Base-by-base conservation (phyloP, 2,888 invertebrate species). In the Syritta pipiens region DNA sequence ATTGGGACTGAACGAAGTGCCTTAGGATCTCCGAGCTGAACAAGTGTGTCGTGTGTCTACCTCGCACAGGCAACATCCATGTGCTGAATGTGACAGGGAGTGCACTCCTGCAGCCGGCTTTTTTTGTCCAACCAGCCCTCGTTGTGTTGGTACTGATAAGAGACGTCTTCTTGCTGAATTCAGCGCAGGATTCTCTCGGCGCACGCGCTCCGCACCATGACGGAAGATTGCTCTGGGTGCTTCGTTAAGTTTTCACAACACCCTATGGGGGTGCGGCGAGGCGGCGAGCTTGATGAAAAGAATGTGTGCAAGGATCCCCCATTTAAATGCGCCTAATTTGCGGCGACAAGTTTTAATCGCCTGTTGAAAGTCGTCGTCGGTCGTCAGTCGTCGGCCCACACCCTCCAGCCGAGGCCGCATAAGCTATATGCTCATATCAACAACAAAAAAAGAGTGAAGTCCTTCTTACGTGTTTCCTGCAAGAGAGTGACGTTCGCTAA, bases 261-360 rank as follows among this genome's bases (percentile, higher is more conserved):
- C 20, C 22, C 14, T 63, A 40, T 49, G 5, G 14, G 14, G 3
- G 37, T 17, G 2, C 37, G 0, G 12, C 20, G 12, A 28, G 35
- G 44, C 26, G 5, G 40, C 37, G 12, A 28, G n/a, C 4, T 9
- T 28, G 17, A 59, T 24, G 35, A 65, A 71, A 53, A 67, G 40
- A 67, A 51, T 32, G 10, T 46, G 49, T 74, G 62, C 35, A 79
- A 68, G 72, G 49, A 65, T 48, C 49, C 37, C 53, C 62, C 49
- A 51, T 68, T 72, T 79, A 74, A 67, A 79, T 74, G 62, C 60
- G 57, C 55, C 67, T 67, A 72, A 74, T 72, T 68, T 72, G 79
- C 37, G 72, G 67, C 62, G 67, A 74, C 72, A 67, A 74, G 42
- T 75, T 75, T 75, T 81, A 75, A 81, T 81, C 74, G 81, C 81